A percentile compares a stretch with the other conserved stretches of the same genome.
Evolutionary conservation across 2,888 invertebrate genomes (phyloP).

Genomic region (Cordilura impudica): DNA sequence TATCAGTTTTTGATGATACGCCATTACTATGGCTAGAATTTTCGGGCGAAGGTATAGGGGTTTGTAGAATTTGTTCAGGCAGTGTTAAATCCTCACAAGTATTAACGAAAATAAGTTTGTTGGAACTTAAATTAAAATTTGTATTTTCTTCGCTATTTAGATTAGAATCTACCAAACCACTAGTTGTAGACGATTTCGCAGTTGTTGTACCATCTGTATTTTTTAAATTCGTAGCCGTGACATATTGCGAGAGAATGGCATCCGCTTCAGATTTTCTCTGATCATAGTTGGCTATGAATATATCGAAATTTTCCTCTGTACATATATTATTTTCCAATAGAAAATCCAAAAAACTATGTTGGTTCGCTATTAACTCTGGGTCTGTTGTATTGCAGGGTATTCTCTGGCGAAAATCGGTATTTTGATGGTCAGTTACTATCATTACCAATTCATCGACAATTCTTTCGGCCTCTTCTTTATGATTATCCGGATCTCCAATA

Average conservation of each 20-base stretch:
- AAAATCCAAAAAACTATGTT: conserved; percentile 66
- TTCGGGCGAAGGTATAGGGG: not conserved
- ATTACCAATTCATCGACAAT: conserved; percentile 73
- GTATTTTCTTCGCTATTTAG: not conserved
- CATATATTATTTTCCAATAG: conserved; percentile 68
- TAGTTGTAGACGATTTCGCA: too few relatives aligned
- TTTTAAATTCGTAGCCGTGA: not conserved
- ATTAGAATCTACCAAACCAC: not conserved
- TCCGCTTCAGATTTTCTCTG: conserved; percentile 67
- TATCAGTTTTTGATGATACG: not conserved
- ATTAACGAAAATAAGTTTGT: not conserved
- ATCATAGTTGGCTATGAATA: conserved; percentile 69
- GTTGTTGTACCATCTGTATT: not conserved
- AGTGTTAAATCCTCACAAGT: not conserved
- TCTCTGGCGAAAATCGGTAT: conserved; percentile 62
- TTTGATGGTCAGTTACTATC: conserved; percentile 68
- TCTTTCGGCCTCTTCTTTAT: conserved; percentile 73
- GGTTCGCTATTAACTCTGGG: conserved; percentile 64
- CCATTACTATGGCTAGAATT: not conserved
- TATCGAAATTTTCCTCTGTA: conserved; percentile 70
- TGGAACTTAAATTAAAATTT: conserved; percentile 5
- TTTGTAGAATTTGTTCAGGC: conserved; percentile 11
- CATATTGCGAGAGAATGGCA: conserved; percentile 59
- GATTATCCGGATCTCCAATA: conserved; percentile 75
- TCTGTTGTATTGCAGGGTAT: conserved; percentile 68